Evolutionary conservation across 2,113 vertebrate species (phyloP).

Genomic region (Jacana jacana): DNA sequence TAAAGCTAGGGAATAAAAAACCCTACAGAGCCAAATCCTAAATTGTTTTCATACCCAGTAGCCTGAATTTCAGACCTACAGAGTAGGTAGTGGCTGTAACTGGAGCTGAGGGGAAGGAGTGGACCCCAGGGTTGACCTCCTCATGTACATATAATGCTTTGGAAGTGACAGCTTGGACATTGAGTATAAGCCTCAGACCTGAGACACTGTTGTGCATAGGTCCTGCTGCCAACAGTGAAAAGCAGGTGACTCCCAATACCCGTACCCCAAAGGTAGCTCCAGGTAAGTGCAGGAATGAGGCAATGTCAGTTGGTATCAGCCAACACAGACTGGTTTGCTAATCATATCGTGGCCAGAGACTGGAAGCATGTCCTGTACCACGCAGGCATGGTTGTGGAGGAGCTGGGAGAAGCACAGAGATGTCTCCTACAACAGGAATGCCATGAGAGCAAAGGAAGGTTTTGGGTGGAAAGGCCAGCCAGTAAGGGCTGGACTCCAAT

Average conservation of each 20-base stretch:
- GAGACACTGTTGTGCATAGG: background rate
- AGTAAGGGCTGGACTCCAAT: background rate
- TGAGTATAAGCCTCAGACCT: background rate
- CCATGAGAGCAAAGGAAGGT: background rate
- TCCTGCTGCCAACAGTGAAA: background rate
- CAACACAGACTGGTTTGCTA: background rate
- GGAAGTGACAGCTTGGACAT: background rate
- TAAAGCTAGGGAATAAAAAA: background rate
- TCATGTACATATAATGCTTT: background rate
- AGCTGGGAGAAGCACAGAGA: background rate
- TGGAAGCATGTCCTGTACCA: background rate
- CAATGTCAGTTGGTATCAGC: rapidly evolving
- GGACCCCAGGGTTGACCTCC: background rate
- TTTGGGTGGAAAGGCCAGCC: background rate
- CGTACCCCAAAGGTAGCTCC: background rate
- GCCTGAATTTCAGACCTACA: background rate
- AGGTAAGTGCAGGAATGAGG: background rate
- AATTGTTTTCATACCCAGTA: rapidly evolving
- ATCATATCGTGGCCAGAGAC: rapidly evolving
- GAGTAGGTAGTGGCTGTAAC: background rate
- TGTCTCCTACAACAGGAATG: background rate
- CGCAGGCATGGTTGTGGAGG: background rate
- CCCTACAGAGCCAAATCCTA: background rate
- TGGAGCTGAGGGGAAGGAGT: background rate
- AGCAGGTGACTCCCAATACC: background rate